phyloP scores from a whole-genome alignment of 2,797 vertebrate genomes.

The Onychomys arenicola region DNA sequence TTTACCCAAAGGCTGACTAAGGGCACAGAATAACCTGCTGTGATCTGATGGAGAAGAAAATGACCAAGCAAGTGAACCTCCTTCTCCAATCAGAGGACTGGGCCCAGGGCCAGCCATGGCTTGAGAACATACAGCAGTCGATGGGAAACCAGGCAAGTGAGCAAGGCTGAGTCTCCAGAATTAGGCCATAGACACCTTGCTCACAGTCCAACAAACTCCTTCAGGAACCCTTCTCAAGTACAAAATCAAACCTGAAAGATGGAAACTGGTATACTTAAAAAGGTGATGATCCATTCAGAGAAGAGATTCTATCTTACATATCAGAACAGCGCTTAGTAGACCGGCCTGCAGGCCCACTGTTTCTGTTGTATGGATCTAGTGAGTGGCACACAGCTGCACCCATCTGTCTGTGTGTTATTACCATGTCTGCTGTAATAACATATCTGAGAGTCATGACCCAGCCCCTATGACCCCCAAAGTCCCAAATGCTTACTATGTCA shows the following conservation, averaged over 20 bases:
- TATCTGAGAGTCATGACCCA: neutral
- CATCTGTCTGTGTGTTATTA: accelerated
- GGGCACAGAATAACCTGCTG: constrained; percentile 38
- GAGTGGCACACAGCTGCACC: neutral
- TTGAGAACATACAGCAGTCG: neutral
- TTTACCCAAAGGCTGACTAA: constrained; percentile 70
- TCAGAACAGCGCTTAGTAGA: neutral
- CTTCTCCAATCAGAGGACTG: constrained; percentile 2
- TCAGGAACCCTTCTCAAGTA: neutral
- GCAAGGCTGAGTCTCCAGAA: neutral
- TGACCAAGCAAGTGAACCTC: neutral
- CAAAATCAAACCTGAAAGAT: neutral
- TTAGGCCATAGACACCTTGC: neutral
- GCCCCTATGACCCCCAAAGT: neutral
- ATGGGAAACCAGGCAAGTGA: neutral
- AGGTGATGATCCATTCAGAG: neutral
- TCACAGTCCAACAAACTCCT: neutral
- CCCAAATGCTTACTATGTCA: neutral
- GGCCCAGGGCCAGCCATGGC: constrained; percentile 38
- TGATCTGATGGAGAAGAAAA: neutral
- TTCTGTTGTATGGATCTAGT: neutral
- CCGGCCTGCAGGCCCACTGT: neutral
- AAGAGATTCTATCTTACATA: neutral
- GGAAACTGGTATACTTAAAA: neutral
- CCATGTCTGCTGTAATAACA: neutral